These are phyloP conservation scores for Triplophysa rosa DNA, from an alignment of 2,113 vertebrate species.

Conservation along the genomic window DNA sequence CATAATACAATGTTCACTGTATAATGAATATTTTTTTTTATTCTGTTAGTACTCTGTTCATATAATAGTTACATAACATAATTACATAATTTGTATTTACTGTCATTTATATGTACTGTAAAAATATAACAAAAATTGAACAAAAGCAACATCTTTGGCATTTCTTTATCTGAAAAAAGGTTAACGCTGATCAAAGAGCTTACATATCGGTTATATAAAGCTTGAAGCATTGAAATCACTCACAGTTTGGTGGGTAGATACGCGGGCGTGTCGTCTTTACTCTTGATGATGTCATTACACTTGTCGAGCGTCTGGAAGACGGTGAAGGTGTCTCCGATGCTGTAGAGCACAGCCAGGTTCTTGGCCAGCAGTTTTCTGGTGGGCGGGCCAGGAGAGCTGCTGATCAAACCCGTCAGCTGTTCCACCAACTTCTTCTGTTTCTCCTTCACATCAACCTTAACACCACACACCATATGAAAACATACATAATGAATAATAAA, in stretches of 20 bases:
- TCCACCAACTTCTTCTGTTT: conserved; percentile 99
- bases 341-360: conserved; percentile 95
- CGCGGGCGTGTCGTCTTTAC: conserved; percentile 92
- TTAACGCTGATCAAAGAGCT: too few species aligned
- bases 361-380: conserved; percentile 94
- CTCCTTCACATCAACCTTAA: conserved; percentile 93
- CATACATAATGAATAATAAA: background rate
- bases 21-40: too few species aligned
- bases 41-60: too few species aligned
- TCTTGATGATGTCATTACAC: conserved; percentile 97
- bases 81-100: too few species aligned
- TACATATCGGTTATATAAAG: too few species aligned
- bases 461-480: background rate
- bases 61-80: too few species aligned
- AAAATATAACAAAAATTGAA: too few species aligned
- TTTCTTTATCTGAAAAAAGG: too few species aligned
- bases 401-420: conserved; percentile 93
- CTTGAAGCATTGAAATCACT: conserved; percentile 58
- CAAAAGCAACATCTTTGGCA: too few species aligned
- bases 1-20: too few species aligned
- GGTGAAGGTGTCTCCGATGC: conserved; percentile 95
- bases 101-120: too few species aligned
- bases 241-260: conserved; percentile 97
- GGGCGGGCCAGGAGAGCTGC: conserved; percentile 93
- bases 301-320: conserved; percentile 98